These are phyloP conservation scores for Mactromeris polynyma DNA, from an alignment of 2,888 invertebrate genomes.

Conservation along the genomic window DNA sequence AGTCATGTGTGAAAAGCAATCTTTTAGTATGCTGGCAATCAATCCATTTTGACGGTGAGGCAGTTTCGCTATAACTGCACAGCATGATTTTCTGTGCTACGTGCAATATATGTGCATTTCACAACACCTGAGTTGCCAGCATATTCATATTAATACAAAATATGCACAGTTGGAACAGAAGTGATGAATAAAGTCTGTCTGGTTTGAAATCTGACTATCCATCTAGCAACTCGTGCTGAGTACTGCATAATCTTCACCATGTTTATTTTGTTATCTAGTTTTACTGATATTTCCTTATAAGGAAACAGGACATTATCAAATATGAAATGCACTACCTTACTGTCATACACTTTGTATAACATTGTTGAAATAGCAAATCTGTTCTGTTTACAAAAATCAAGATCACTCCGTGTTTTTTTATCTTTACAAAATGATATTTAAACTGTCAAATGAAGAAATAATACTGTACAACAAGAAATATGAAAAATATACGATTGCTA, in stretches of 20 bases:
- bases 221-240: neutral
- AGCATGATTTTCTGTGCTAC: neutral
- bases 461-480: no score
- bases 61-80: neutral
- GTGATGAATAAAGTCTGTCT: neutral
- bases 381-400: neutral
- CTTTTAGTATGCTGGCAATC: neutral
- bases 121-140: neutral
- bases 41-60: neutral
- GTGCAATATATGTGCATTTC: neutral
- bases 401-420: neutral
- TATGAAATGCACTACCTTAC: neutral
- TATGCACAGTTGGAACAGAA: neutral
- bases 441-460: neutral
- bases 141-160: slow-evolving; percentile 12
- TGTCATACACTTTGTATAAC: neutral
- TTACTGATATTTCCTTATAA: neutral
- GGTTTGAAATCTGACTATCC: neutral
- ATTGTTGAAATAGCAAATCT: neutral
- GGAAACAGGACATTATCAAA: neutral
- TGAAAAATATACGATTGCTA: no score
- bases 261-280: neutral
- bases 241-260: neutral
- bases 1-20: neutral
- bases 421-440: neutral